phyloP scores from a whole-genome alignment of 2,113 vertebrate genomes.

The Psettodes erumei region DNA sequence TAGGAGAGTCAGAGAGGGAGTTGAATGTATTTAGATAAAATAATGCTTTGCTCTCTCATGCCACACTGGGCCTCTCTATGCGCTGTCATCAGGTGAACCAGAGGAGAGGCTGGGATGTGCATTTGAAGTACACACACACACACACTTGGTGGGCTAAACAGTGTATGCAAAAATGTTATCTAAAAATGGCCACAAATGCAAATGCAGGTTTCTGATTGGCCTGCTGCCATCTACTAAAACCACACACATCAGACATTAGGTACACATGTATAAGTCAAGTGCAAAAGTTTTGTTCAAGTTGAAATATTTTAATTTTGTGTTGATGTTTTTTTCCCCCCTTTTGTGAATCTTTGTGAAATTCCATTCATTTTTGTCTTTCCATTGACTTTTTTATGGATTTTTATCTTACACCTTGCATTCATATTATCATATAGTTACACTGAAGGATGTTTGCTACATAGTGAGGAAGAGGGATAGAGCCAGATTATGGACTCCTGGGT shows the following conservation, averaged over 20 bases:
- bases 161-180: no score
- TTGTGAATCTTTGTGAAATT: background rate
- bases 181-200: no score
- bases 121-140: conserved; percentile 28
- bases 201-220: background rate
- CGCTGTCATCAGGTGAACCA: conserved; percentile 27
- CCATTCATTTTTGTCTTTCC: background rate
- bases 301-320: background rate
- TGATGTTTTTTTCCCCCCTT: background rate
- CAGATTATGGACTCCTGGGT: background rate
- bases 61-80: conserved; percentile 32
- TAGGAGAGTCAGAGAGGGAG: conserved; percentile 60
- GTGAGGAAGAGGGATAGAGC: no score
- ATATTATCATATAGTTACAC: background rate
- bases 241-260: background rate
- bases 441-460: background rate
- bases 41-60: conserved; percentile 66
- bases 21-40: conserved; percentile 77
- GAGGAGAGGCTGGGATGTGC: conserved; percentile 47
- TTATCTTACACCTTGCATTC: background rate
- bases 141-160: background rate
- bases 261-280: background rate
- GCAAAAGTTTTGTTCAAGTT: background rate
- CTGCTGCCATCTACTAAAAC: background rate
- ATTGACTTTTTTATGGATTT: background rate